Evolutionary conservation across 2,888 invertebrate genomes (phyloP).

Genomic region (Caenorhabditis auriculariae): DNA sequence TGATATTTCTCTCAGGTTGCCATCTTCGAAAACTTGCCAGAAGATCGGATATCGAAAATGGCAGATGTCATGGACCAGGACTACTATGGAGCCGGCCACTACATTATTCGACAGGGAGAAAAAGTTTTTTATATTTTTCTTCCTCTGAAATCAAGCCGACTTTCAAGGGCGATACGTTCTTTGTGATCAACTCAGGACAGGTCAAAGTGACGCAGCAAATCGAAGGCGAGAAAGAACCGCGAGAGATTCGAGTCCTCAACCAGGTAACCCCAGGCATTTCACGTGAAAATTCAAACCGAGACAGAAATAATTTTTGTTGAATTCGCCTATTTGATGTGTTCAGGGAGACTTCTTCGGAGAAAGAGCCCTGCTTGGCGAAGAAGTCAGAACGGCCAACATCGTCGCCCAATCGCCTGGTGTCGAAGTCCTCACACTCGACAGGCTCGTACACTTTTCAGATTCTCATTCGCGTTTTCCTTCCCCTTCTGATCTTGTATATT

Average conservation of each 20-base stretch:
- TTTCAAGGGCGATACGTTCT: conserved; percentile 80
- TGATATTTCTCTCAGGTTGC: conserved; percentile 49
- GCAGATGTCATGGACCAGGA: conserved; percentile 81
- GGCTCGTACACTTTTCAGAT: conserved; percentile 63
- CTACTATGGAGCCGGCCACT: conserved; percentile 76
- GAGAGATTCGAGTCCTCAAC: conserved; percentile 73
- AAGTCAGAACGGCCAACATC: conserved; percentile 83
- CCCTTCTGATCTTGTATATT: neutral
- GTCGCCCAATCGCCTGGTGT: conserved; percentile 81
- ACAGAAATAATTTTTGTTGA: no score
- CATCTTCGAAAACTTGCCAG: conserved; percentile 59
- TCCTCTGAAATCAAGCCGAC: neutral
- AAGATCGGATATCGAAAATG: conserved; percentile 71
- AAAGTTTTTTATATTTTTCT: conserved; percentile 13
- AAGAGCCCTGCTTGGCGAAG: conserved; percentile 81
- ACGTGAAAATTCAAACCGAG: neutral
- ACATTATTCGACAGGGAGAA: conserved; percentile 77
- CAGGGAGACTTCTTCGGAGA: conserved; percentile 85
- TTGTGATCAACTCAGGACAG: conserved; percentile 77
- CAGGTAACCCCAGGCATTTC: no score
- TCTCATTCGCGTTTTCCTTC: neutral
- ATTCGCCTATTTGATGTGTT: neutral
- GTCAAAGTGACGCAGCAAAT: conserved; percentile 65
- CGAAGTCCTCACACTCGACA: conserved; percentile 82
- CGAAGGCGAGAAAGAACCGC: conserved; percentile 68